Percentiles rank a stretch among this genome's conserved stretches.
phyloP scores from a whole-genome alignment of 2,888 invertebrate species.

The Neoscelio sp. region DNA sequence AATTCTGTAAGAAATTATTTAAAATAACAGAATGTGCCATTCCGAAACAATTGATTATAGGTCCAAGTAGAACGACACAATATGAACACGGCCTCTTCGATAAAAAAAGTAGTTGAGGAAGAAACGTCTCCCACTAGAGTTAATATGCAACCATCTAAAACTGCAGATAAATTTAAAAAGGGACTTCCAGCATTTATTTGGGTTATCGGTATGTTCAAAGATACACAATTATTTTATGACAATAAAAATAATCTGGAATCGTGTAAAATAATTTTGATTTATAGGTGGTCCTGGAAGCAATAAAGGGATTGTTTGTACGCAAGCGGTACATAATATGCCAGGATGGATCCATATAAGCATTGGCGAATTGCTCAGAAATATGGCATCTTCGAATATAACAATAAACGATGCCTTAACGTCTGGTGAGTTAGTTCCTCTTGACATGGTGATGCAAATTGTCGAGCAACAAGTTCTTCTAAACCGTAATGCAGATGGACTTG shows the following conservation, averaged over 20 bases:
- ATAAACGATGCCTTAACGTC: conserved; percentile 89
- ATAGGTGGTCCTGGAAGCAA: conserved; percentile 96
- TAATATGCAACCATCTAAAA: conserved; percentile 74
- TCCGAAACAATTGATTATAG: conserved; percentile 71
- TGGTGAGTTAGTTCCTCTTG: conserved; percentile 92
- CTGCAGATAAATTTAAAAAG: conserved; percentile 77
- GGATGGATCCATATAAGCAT: conserved; percentile 92
- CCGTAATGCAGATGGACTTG: conserved; percentile 87
- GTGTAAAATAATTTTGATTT: conserved; percentile 22
- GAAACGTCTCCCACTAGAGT: conserved; percentile 68
- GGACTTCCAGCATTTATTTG: conserved; percentile 83
- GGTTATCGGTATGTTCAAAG: conserved; percentile 83
- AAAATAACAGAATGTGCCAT: too few species aligned
- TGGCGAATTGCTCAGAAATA: conserved; percentile 90
- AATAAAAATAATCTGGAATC: too few species aligned
- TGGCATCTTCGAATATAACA: conserved; percentile 87
- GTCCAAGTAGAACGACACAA: conserved; percentile 78
- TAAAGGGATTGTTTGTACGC: conserved; percentile 91
- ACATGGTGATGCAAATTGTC: conserved; percentile 90
- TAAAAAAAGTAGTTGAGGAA: conserved; percentile 67
- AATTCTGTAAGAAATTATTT: too few species aligned
- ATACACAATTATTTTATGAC: too few species aligned
- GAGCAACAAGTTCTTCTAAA: conserved; percentile 86
- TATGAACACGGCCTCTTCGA: conserved; percentile 48
- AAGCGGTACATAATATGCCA: conserved; percentile 87